Conservation (phyloP, 2,797 vertebrate species). For the Remorina albescens region DNA sequence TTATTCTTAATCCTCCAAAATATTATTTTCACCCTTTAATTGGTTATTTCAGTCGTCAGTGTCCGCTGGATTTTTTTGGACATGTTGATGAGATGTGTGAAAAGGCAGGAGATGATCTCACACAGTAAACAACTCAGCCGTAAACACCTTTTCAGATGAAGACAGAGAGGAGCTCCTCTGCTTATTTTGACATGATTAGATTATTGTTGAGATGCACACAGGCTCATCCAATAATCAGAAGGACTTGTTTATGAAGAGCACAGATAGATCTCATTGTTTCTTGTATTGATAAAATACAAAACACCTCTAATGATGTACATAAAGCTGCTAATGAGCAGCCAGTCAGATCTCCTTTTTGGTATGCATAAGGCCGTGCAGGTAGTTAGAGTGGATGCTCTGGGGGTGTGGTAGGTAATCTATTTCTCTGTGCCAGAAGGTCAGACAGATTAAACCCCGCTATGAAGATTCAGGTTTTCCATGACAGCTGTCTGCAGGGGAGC, state of each 20-base stretch:
- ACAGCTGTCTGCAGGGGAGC: slow-evolving; percentile 79
- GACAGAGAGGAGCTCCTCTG: background rate
- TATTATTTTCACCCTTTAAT: background rate
- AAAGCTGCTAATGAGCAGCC: slow-evolving; percentile 52
- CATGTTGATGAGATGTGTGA: slow-evolving; percentile 18
- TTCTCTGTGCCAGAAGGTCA: slow-evolving; percentile 83
- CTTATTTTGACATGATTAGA: slow-evolving; percentile 39
- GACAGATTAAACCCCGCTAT: slow-evolving; percentile 81
- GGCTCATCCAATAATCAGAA: slow-evolving; percentile 48
- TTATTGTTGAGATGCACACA: slow-evolving; percentile 31
- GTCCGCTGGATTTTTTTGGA: background rate
- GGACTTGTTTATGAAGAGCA: slow-evolving; percentile 46
- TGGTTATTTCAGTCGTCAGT: background rate
- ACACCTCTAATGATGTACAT: slow-evolving; percentile 57
- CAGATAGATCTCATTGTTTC: slow-evolving; percentile 28
- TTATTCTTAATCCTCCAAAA: slow-evolving; percentile 2
- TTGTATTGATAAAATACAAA: slow-evolving; percentile 55
- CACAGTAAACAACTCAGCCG: background rate
- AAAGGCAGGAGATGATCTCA: background rate
- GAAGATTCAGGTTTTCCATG: slow-evolving; percentile 81
- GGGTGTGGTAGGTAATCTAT: slow-evolving; percentile 77
- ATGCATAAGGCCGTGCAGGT: slow-evolving; percentile 65
- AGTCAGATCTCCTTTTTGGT: slow-evolving; percentile 64
- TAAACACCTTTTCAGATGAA: background rate
- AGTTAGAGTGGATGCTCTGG: slow-evolving; percentile 64